A percentile compares a stretch with the other conserved stretches of the same genome.
Conservation (phyloP, 2,113 vertebrate species). For the Spea bombifrons region DNA sequence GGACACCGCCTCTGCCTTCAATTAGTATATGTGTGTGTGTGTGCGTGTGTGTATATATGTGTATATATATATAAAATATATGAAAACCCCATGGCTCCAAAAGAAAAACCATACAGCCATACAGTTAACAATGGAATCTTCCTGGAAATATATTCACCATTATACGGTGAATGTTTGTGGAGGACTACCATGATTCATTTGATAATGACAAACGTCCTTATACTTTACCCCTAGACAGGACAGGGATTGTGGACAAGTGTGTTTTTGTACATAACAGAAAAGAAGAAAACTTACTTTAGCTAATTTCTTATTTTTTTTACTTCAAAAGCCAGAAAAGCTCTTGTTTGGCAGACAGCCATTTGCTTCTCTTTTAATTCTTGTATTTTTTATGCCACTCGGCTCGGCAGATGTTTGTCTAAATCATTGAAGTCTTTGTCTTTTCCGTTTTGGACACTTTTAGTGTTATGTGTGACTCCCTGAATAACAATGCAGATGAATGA, state of each 20-base stretch:
- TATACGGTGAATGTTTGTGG: no score
- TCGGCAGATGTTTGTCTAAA: conserved; percentile 45
- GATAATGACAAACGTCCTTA: no score
- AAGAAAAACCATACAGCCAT: no score
- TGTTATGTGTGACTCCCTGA: conserved; percentile 23
- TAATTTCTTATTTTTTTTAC: conserved; percentile 34
- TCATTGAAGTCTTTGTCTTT: conserved; percentile 45
- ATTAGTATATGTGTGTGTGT: not conserved
- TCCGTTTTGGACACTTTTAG: conserved; percentile 40
- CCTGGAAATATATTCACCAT: no score
- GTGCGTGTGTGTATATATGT: no score
- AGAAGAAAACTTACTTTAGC: conserved; percentile 18
- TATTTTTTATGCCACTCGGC: conserved; percentile 39
- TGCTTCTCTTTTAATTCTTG: conserved; percentile 37
- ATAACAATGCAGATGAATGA: conserved; percentile 41
- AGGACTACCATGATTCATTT: no score
- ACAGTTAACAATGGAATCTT: no score
- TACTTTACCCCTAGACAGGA: no score
- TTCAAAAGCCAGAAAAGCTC: conserved; percentile 31
- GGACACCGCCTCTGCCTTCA: not conserved
- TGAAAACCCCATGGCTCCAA: no score
- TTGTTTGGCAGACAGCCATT: conserved; percentile 38
- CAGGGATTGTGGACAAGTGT: no score
- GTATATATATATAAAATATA: no score
- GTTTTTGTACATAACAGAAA: not conserved